Evolutionary conservation across 1,140 invertebrate species (phyloP), one percentile per base, ranked within the genome.

Genomic region (Sarcophaga bullata): DNA sequence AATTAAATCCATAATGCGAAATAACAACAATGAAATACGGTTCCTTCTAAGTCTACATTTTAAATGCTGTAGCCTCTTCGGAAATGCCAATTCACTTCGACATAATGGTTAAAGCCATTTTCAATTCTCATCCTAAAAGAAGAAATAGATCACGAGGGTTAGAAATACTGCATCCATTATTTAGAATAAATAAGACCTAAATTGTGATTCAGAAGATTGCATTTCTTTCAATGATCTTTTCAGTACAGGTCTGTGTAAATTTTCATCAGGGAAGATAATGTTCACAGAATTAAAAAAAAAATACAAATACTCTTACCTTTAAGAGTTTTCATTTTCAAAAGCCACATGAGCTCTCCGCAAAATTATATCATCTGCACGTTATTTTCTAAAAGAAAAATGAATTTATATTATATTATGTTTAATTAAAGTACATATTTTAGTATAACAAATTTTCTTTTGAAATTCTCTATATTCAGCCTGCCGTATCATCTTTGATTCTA

Each of bases 181-280:
- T 19, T 15, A 5, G 11, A 50, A 78, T 8, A 50, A 11, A 25
- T 52, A 13, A 11, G 19, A 10, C 19, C 19, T 78, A 52, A 50
- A 19, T n/a, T 8, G 4, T 37, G 46, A 11, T 46, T 83, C 78
- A 83, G 76, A 4, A 68, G 37, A 80, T 80, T 13, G 46, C 0
- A 3, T 48, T 0, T 83, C 82, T 80, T 50, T 81, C 82, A 83
- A 81, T 6, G 58, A 47, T 73, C 75, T 58, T 58, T 50, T 83
- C 58, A 83, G 82, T 62, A 83, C 82, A 83, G 80, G 82, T 83
- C 82, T 83, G 80, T 83, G 80, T 47, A 58, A 37, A 25, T 73
- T 62, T 47, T 81, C 80, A 81, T 83, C 82, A 83, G 2, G 9
- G 47, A 81, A 83, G n/a, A n/a, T n/a, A n/a, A n/a, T 15, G 4